Conservation (phyloP, 2,797 vertebrate species). For the Ctenosaura bakeri region DNA sequence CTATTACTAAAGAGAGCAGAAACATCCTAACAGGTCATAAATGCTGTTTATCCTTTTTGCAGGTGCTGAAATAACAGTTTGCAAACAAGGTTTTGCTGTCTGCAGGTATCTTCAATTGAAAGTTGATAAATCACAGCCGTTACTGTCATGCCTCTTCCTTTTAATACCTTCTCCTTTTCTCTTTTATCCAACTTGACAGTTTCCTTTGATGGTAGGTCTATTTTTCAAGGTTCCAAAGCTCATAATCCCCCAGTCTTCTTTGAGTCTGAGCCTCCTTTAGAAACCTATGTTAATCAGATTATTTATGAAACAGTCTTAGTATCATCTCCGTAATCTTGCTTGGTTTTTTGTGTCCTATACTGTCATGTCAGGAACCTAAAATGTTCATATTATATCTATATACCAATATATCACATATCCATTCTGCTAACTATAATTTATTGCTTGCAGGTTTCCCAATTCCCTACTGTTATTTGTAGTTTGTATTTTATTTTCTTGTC, state of each 20-base stretch:
- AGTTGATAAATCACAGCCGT: slow-evolving; percentile 49
- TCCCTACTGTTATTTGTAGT: slow-evolving; percentile 37
- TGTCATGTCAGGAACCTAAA: slow-evolving; percentile 36
- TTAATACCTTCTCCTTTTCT: slow-evolving; percentile 48
- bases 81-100: slow-evolving; percentile 45
- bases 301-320: slow-evolving; percentile 66
- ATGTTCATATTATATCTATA: slow-evolving; percentile 41
- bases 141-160: slow-evolving; percentile 57
- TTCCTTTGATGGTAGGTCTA: slow-evolving; percentile 76
- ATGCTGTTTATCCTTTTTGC: background rate
- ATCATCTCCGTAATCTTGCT: slow-evolving; percentile 56
- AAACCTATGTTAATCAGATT: slow-evolving; percentile 65
- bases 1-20: background rate
- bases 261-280: slow-evolving; percentile 62
- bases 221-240: slow-evolving; percentile 71
- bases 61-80: slow-evolving; percentile 24
- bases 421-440: slow-evolving; percentile 39
- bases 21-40: background rate
- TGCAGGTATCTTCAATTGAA: slow-evolving; percentile 50
- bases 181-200: slow-evolving; percentile 71
- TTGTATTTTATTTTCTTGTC: slow-evolving; percentile 61
- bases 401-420: background rate
- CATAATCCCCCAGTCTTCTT: slow-evolving; percentile 66
- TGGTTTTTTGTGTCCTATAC: slow-evolving; percentile 52
- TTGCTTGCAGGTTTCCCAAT: slow-evolving; percentile 26